Percentiles rank a stretch among this genome's conserved stretches.
phyloP scores from a whole-genome alignment of 2,113 vertebrate genomes.

The Ochotona princeps region DNA sequence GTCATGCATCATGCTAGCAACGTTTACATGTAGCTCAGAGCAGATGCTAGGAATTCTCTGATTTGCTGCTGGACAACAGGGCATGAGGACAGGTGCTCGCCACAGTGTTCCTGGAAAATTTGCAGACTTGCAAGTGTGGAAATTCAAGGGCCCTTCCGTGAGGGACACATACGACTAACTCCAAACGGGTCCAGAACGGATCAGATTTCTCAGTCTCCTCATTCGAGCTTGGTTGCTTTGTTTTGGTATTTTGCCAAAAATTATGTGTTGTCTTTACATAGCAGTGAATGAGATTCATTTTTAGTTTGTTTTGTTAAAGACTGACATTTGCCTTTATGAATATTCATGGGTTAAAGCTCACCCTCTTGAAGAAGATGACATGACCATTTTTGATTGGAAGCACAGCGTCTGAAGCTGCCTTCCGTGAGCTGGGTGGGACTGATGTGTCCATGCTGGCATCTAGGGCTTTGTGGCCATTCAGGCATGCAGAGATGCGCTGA shows the following conservation, averaged over 20 bases:
- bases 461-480: background rate
- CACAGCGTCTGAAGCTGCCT: rapidly evolving
- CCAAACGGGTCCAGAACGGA: background rate
- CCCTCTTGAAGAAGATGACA: background rate
- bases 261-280: background rate
- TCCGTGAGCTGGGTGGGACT: background rate
- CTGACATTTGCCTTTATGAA: background rate
- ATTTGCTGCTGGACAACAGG: background rate
- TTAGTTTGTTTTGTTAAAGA: background rate
- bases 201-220: background rate
- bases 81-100: too few relatives aligned
- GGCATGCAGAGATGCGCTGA: background rate
- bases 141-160: background rate
- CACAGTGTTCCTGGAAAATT: rapidly evolving
- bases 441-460: background rate
- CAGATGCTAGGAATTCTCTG: background rate
- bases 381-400: background rate
- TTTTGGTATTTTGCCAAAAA: background rate
- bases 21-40: background rate
- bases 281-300: too few relatives aligned
- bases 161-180: background rate
- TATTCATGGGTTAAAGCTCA: background rate
- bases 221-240: background rate
- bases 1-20: background rate
- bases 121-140: background rate